phyloP scores from a whole-genome alignment of 1,140 invertebrate genomes.

The Lucilia cuprina region DNA sequence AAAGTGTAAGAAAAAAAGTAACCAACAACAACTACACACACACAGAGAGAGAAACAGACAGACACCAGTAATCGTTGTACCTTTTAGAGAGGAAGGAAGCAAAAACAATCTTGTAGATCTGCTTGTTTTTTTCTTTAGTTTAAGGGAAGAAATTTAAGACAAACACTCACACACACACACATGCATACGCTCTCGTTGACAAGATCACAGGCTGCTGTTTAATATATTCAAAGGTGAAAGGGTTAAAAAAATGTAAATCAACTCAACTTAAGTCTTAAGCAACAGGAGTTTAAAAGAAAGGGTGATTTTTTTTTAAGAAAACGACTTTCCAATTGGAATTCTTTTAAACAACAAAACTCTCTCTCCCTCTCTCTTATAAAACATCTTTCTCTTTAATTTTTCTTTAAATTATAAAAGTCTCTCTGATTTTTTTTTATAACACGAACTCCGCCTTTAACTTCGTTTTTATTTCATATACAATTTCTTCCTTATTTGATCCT shows the following conservation, averaged over 20 bases:
- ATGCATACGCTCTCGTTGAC: too few relatives aligned
- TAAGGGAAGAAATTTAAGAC: not conserved
- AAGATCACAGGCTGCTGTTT: too few relatives aligned
- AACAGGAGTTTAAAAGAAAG: not conserved
- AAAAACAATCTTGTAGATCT: constrained; percentile 13
- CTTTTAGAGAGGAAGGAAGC: not conserved
- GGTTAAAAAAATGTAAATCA: not conserved
- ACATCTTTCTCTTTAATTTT: not conserved
- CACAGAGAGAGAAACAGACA: not conserved
- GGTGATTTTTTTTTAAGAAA: not conserved
- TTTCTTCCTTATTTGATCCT: not conserved
- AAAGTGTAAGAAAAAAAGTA: not conserved
- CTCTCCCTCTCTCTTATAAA: not conserved
- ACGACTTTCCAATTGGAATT: not conserved
- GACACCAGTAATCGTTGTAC: not conserved
- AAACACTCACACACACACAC: too few relatives aligned
- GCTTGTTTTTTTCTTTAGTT: not conserved
- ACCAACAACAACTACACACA: not conserved
- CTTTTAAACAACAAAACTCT: not conserved
- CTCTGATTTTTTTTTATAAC: not conserved
- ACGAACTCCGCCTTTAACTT: not conserved
- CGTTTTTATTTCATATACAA: not conserved
- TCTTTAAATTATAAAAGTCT: too few relatives aligned
- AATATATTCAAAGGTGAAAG: not conserved
- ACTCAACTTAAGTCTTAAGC: not conserved